A percentile compares a stretch with the other conserved stretches of the same genome.
These are phyloP conservation scores for Heliconius nattereri DNA, from an alignment of 1,140 invertebrate genomes.

Conservation along the genomic window DNA sequence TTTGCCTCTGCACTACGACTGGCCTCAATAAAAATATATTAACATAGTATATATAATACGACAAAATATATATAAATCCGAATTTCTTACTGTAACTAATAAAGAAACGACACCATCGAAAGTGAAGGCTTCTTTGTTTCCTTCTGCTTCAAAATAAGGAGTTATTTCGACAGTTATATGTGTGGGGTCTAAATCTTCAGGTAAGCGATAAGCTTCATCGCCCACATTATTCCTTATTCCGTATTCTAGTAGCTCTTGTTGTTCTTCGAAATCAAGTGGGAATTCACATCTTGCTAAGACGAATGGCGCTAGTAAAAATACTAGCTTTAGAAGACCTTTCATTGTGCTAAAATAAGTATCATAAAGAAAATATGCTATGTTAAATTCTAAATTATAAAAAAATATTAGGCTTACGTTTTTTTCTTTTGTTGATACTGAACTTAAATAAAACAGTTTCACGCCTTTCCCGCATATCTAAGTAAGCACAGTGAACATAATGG, in stretches of 20 bases:
- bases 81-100: conserved; percentile 57
- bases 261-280: conserved; percentile 52
- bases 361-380: too few relatives aligned
- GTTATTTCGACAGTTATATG: conserved; percentile 67
- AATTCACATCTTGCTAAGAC: conserved; percentile 50
- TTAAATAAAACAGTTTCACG: too few relatives aligned
- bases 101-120: conserved; percentile 84
- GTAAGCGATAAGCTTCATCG: conserved; percentile 57
- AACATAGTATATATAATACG: neutral
- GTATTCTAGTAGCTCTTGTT: conserved; percentile 16
- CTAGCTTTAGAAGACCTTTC: conserved; percentile 43
- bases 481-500: too few relatives aligned
- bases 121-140: conserved; percentile 78
- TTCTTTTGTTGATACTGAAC: too few relatives aligned
- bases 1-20: too few relatives aligned
- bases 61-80: neutral
- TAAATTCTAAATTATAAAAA: too few relatives aligned
- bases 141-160: conserved; percentile 80
- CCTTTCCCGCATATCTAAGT: too few relatives aligned
- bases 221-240: conserved; percentile 34
- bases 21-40: too few relatives aligned
- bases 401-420: too few relatives aligned
- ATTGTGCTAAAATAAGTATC: conserved; percentile 50
- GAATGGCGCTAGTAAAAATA: conserved; percentile 49
- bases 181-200: conserved; percentile 68